Conservation (phyloP, 2,888 invertebrate species). For the Troilus luridus region DNA sequence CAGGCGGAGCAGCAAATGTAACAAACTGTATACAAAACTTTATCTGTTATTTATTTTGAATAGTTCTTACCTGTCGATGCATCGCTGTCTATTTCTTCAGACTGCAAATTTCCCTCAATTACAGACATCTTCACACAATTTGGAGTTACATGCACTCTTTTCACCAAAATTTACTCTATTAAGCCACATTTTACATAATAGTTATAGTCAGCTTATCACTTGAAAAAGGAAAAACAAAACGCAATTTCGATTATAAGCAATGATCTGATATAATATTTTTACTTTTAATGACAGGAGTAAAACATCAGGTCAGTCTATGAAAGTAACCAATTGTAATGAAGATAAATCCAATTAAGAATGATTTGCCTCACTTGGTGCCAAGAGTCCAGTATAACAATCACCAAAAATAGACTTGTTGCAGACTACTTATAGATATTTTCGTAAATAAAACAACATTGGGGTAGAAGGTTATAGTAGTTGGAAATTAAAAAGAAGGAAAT, state of each 20-base stretch:
- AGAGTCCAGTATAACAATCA: slow-evolving; percentile 53
- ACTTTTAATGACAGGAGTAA: slow-evolving; percentile 25
- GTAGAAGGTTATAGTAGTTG: slow-evolving; percentile 34
- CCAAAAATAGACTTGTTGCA: slow-evolving; percentile 60
- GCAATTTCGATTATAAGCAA: neutral
- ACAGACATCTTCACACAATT: slow-evolving; percentile 63
- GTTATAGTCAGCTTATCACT: slow-evolving; percentile 49
- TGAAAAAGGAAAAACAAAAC: neutral
- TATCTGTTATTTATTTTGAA: slow-evolving; percentile 20
- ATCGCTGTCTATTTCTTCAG: slow-evolving; percentile 60
- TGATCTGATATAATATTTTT: neutral
- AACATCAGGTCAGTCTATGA: slow-evolving; percentile 30
- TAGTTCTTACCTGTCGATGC: slow-evolving; percentile 58
- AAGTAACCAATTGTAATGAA: slow-evolving; percentile 7
- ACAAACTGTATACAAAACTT: neutral
- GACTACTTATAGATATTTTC: slow-evolving; percentile 59
- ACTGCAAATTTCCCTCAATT: slow-evolving; percentile 59
- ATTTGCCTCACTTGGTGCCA: slow-evolving; percentile 55
- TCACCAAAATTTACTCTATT: slow-evolving; percentile 41
- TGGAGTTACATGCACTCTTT: slow-evolving; percentile 59
- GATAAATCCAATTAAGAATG: slow-evolving; percentile 46
- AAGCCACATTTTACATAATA: slow-evolving; percentile 57
- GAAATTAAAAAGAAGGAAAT: slow-evolving; percentile 6
- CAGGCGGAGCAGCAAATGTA: neutral
- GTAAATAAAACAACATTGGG: slow-evolving; percentile 58